Evolutionary conservation across 2,888 invertebrate genomes (phyloP), one percentile per base, ranked within the genome.

Genomic region (Leuctra nigra): DNA sequence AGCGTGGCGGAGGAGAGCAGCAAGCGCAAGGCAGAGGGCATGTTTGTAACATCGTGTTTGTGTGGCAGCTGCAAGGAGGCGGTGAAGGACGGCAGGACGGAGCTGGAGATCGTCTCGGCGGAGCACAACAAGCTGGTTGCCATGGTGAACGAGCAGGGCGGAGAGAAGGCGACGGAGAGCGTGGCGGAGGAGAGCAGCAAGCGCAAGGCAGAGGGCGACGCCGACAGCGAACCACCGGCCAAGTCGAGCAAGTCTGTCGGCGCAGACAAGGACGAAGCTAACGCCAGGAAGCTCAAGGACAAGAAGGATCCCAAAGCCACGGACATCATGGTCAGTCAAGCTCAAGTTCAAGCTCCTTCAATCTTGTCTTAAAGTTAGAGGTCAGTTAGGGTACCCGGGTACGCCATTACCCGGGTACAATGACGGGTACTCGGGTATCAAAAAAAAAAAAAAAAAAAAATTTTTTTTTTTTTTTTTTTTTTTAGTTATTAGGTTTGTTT

Each of bases 301-400:
- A 75, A 75, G 63, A 75, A 75, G 63, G 74, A 74, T 64, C 70
- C 72, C 4, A 75, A 73, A 65, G 75, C 80, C 48, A 78, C 83
- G 1, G 87, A 87, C 68, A 81, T 87, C 60, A 81, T 87, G 77
- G 86, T 86, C 75, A 72, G 69, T 64, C 18, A n/a, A n/a, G n/a
- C n/a, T n/a, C n/a, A n/a, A n/a, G n/a, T n/a, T n/a, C n/a, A n/a
- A n/a, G n/a, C n/a, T n/a, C n/a, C n/a, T n/a, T n/a, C n/a, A n/a
- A n/a, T n/a, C n/a, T n/a, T n/a, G n/a, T n/a, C n/a, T n/a, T n/a
- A n/a, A n/a, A n/a, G n/a, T n/a, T n/a, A n/a, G n/a, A n/a, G n/a
- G n/a, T n/a, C n/a, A n/a, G n/a, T n/a, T n/a, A n/a, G n/a, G n/a
- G n/a, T n/a, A n/a, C n/a, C n/a, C n/a, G n/a, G n/a, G n/a, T n/a